Base-by-base conservation (phyloP, 1,140 invertebrate genomes). In the Anastrepha ludens region DNA sequence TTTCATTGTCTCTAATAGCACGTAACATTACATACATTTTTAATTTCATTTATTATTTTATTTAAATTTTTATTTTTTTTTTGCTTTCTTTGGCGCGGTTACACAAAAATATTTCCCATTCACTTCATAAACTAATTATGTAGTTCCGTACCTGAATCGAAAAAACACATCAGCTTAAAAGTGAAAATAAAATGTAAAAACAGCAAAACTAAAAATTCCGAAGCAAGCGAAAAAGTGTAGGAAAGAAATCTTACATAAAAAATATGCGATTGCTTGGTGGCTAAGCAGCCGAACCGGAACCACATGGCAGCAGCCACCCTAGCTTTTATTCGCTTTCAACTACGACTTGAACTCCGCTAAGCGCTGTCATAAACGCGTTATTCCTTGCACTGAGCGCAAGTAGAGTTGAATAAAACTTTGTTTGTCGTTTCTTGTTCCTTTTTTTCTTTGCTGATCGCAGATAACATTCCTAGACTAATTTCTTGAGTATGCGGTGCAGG, bases 61-160 rank as follows among this genome's bases (percentile, higher is more conserved):
- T 74, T 74, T n/a, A 74, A n/a, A 17, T 74, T 50, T 74, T 4
- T 29, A 67, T 74, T 47, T 64, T 64, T 64, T n/a, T 5, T 64
- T 64, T 64, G 5, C 9, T 58, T 29, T 29, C 29, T 58, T 58
- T 58, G 13, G 13, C 39, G 64, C 9, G 64, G 64, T 67, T 47
- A 47, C 70, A 50, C 13, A 74, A 47, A 74, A n/a, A 15, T 41
- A 74, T 74, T 74, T 74, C 44, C 70, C 70, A 74, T 74, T 74
- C 70, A 74, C 70, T 74, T 41, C 70, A 74, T 74, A 50, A 74
- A 74, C n/a, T 74, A 74, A 74, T 74, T 74, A n/a, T n/a, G n/a
- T n/a, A 74, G 44, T 74, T 74, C 39, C 41, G 13, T 44, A 74
- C 41, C 44, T 47, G 70, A 44, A 74, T 74, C 44, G 39, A 74